phyloP scores from a whole-genome alignment of 2,113 vertebrate genomes.

The Anoura caudifer region DNA sequence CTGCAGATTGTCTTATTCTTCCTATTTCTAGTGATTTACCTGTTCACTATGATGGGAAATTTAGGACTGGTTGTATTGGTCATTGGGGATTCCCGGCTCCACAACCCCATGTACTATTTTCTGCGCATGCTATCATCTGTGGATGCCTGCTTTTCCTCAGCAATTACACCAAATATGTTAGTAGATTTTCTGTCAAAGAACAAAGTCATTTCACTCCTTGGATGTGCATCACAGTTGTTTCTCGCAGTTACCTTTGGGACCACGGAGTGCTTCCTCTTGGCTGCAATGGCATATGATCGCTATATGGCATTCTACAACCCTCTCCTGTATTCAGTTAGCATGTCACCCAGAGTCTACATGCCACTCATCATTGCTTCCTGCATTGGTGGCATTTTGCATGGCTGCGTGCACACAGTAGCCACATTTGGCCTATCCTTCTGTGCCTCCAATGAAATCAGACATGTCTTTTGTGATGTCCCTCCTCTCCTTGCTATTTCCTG shows the following conservation, averaged over 20 bases:
- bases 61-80: constrained; percentile 22
- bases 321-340: constrained; percentile 24
- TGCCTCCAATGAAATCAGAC: constrained; percentile 32
- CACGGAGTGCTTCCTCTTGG: constrained; percentile 42
- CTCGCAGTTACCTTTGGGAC: constrained; percentile 14
- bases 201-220: constrained; percentile 9
- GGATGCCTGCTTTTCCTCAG: constrained; percentile 37
- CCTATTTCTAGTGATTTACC: constrained; percentile 41
- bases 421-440: constrained; percentile 25
- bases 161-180: constrained; percentile 31
- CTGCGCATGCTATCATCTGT: constrained; percentile 37
- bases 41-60: constrained; percentile 45
- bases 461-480: constrained; percentile 46
- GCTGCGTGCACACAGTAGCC: not conserved
- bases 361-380: constrained; percentile 14
- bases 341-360: constrained; percentile 39
- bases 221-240: constrained; percentile 14
- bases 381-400: not conserved
- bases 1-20: constrained; percentile 6
- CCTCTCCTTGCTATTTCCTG: not conserved
- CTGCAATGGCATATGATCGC: constrained; percentile 41
- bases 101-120: constrained; percentile 56
- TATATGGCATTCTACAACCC: constrained; percentile 48
- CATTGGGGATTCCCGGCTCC: not conserved
- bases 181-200: not conserved